Evolutionary conservation across 2,797 vertebrate genomes (phyloP).

Genomic region (Somateria mollissima): DNA sequence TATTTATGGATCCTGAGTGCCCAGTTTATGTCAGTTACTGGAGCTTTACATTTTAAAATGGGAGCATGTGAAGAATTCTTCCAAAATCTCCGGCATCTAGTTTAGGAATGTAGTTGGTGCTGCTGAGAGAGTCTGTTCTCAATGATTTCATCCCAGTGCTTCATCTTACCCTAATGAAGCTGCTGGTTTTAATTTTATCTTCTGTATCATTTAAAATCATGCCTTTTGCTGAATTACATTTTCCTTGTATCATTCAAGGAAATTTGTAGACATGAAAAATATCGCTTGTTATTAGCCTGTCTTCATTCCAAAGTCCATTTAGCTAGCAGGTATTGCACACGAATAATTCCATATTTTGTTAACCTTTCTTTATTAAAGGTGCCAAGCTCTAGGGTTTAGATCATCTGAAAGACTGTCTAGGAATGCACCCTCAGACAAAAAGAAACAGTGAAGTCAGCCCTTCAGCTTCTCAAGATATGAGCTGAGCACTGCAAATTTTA

Average conservation of each 20-base stretch:
- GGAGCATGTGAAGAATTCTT: not conserved
- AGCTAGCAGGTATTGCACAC: not conserved
- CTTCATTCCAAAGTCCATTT: not conserved
- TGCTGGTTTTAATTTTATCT: not conserved
- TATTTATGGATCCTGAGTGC: accelerated
- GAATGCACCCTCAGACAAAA: not conserved
- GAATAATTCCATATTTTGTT: not conserved
- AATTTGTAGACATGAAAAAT: not conserved
- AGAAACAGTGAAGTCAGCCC: not conserved
- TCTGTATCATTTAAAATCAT: not conserved
- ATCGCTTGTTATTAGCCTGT: not conserved
- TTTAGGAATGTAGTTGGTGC: not conserved
- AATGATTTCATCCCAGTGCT: not conserved
- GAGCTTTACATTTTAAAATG: not conserved
- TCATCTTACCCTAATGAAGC: not conserved
- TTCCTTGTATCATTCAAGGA: not conserved
- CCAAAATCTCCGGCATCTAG: not conserved
- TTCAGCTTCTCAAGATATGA: not conserved
- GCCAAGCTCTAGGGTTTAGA: not conserved
- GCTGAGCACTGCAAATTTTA: not conserved
- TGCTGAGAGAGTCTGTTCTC: not conserved
- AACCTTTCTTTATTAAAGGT: not conserved
- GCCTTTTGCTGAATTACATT: not conserved
- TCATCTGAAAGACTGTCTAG: not conserved
- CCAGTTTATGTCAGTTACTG: not conserved